phyloP scores from a whole-genome alignment of 2,113 vertebrate species.

The Choloepus hoffmanni region DNA sequence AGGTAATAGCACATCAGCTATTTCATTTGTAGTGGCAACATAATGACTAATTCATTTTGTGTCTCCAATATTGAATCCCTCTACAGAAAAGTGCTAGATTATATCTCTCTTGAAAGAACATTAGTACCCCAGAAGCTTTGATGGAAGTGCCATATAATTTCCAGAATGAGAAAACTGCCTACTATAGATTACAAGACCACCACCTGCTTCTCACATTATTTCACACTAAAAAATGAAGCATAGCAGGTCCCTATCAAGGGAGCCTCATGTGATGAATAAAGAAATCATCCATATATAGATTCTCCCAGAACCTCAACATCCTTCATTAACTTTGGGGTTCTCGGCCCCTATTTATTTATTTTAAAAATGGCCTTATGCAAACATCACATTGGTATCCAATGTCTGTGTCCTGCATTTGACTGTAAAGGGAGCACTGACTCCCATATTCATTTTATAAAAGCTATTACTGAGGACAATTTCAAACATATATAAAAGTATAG shows the following conservation, averaged over 20 bases:
- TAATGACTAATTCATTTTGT: slow-evolving; percentile 51
- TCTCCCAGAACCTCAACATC: not conserved
- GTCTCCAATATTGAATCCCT: slow-evolving; percentile 65
- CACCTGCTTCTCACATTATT: slow-evolving; percentile 56
- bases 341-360: not conserved
- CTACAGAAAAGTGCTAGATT: slow-evolving; percentile 55
- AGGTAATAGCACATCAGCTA: slow-evolving; percentile 45
- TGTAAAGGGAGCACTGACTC: not conserved
- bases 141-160: slow-evolving; percentile 54
- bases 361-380: not conserved
- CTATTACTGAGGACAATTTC: not conserved
- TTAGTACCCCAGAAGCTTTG: slow-evolving; percentile 55
- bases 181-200: not conserved
- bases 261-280: slow-evolving; percentile 2
- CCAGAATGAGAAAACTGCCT: slow-evolving; percentile 44
- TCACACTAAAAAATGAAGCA: slow-evolving; percentile 31
- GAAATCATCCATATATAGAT: not conserved
- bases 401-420: not conserved
- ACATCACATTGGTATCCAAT: not conserved
- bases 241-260: not conserved
- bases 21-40: slow-evolving; percentile 49
- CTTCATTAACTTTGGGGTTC: not conserved
- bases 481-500: not conserved
- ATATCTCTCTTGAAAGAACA: slow-evolving; percentile 60
- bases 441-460: not conserved